Base-by-base conservation (phyloP, 2,113 vertebrate species). In the Thalassoma bifasciatum region DNA sequence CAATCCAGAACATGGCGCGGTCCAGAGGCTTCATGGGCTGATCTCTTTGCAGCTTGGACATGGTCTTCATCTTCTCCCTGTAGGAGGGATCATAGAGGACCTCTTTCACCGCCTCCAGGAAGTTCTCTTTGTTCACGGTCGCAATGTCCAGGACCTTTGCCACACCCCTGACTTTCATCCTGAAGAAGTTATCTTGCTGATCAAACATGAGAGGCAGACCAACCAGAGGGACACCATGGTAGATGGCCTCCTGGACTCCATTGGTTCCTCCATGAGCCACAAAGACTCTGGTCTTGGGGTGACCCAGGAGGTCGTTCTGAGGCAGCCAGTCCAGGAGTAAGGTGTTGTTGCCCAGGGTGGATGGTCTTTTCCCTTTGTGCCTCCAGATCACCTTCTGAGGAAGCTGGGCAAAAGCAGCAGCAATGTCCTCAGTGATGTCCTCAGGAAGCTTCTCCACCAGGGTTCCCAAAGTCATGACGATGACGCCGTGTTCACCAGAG, bases 231-330 rank as follows among this genome's bases (percentile, higher is more conserved):
- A 92, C 83, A 0, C 89, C 83, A 0, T 92, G 89, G 76, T 91
- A 84, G 61, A 92, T 44, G 21, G 91, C 91, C 68, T 92, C 91
- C 68, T 91, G 91, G 0, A 90, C 1, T 9, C 89, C 91, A 42
- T 92, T 92, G 40, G 91, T 90, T n/a, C 89, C 91, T 52, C 91
- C 89, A 0, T 92, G 91, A 21, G 91, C 89, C 11, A 92, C 89
- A 61, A 91, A 91, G 6, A 86, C 2, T 60, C 38, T 77, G 58
- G 88, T 91, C 66, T 88, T 90, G 5, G 85, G 71, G 64, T 92
- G 91, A 17, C 88, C 91, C 36, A 92, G 76, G 19, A 92, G 86
- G 49, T 92, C 86, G 0, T 86, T 92, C 62, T 92, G 91, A 19
- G 91, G 91, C 2, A 92, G 46, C 91, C 89, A 91, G 40, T 90